Base-by-base conservation (phyloP, 2,113 vertebrate species). In the Microcebus tavaratra region DNA sequence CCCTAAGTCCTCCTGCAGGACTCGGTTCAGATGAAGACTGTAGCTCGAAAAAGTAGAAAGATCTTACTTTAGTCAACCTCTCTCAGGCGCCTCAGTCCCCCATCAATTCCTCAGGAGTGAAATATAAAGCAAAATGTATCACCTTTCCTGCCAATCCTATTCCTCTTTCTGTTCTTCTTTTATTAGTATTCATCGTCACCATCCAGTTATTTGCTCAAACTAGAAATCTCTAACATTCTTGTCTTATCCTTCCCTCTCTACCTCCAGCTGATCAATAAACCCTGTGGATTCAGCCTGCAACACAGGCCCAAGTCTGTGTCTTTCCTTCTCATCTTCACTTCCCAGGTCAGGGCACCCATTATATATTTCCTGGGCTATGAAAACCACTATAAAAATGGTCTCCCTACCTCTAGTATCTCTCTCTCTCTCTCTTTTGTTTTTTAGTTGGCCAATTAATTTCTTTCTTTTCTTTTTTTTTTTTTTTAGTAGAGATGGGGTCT, bases 11-110 rank as follows among this genome's bases (percentile, higher is more conserved):
- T 97, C 91, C 45, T 76, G 94, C 39, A 94, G 82, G 89, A 81
- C 45, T 82, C 3, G 93, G 23, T 68, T 95, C 93, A 95, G 82
- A n/a, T 7, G 42, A 85, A 97, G 84, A 85, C 94, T 97, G 23
- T 15, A 87, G 17, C 7, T 57, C 57, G 50, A 42, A 92, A 87
- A 50, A 12, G 48, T 1, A 84, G 48, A 86, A 86, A 92, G 21
- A 61, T 3, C 20, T 45, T 42, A 63, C 5, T 85, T 67, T 36
- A 94, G 61, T 83, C 39, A 36, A 45, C 65, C 13, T 88, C 48
- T 27, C 63, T 86, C 6, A 5, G 85, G 63, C 15, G 9, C 8
- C 79, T 50, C 11, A 48, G 45, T 23, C 39, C 20, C 45, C 68
- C 9, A n/a, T 0, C 14, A 31, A 25, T 78, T 57, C 25, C 31